Base-by-base conservation (phyloP, 2,888 invertebrate species). In the Eutolmus rufibarbis region DNA sequence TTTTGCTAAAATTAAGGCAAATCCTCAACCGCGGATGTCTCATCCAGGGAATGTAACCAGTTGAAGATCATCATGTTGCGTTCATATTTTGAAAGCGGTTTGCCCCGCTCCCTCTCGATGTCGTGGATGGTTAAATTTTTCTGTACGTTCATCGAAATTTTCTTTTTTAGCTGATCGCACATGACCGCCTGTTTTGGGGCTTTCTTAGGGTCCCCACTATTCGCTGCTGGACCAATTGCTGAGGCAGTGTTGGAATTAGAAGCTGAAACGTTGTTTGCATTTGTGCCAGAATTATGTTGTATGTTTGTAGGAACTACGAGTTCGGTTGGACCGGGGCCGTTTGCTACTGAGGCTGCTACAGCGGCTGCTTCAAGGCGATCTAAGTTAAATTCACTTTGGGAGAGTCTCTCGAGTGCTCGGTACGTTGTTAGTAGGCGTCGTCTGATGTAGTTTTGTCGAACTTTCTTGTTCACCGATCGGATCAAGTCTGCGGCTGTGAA, bases 51-150 rank as follows among this genome's bases (percentile, higher is more conserved):
- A 91, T 97, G 97, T 1, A 98, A 94, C 98, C 98, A 98, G 92
- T 97, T 97, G 93, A 98, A 98, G 87, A 98, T 98, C 96, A 97
- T 97, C 95, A 98, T 97, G 92, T 98, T 98, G n/a, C 97, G 93
- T 91, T 97, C 97, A 92, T 97, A 97, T 90, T 97, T 97, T n/a
- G 96, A 96, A 14, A 97, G 94, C 0, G 97, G 97, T 88, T 96
- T 96, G 0, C 97, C 97, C 0, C 97, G 93, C 91, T 97, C 97
- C 86, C 96, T 93, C 90, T 97, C 97, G 46, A 97, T 94, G 90
- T 97, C 97, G 0, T 96, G 95, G 4, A 96, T 95, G 0, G 97
- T 97, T 1, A 97, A 93, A 94, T 94, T 89, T 91, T 92, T 87
- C 90, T 88, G 89, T 7, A 89, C 88, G 87, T 89, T 89, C 76